A percentile compares a stretch with the other conserved stretches of the same genome.
Evolutionary conservation across 2,888 invertebrate genomes (phyloP).

Genomic region (Zootermopsis nevadensis): DNA sequence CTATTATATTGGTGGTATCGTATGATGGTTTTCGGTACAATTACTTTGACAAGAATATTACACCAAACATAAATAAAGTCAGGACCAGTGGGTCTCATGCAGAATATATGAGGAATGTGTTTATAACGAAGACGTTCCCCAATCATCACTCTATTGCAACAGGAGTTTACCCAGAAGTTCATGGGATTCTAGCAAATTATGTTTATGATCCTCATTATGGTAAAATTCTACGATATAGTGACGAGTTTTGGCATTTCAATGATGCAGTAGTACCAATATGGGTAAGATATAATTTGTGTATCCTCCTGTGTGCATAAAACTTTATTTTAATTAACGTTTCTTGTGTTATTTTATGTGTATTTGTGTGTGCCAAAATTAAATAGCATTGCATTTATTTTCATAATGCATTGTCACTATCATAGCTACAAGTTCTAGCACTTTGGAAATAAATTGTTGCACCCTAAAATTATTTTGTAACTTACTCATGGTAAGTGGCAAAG

Average conservation of each 20-base stretch:
- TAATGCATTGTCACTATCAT: too few species aligned
- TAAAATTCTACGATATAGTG: constrained; percentile 56
- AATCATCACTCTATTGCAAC: constrained; percentile 81
- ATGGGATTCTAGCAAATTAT: constrained; percentile 75
- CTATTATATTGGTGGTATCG: constrained; percentile 71
- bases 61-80: constrained; percentile 70
- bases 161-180: constrained; percentile 74
- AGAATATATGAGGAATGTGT: constrained; percentile 71
- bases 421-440: too few species aligned
- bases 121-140: constrained; percentile 79
- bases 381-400: too few species aligned
- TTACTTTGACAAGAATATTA: constrained; percentile 69
- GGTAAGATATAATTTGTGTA: constrained; percentile 61
- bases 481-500: too few species aligned
- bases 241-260: constrained; percentile 69
- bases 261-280: constrained; percentile 69
- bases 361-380: too few species aligned
- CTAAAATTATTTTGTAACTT: too few species aligned
- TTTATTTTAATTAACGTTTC: too few species aligned
- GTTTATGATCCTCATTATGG: constrained; percentile 67
- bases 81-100: constrained; percentile 68
- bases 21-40: constrained; percentile 79
- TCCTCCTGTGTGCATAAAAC: too few species aligned
- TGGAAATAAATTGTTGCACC: too few species aligned
- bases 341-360: not conserved